Evolutionary conservation across 2,113 vertebrate species (phyloP).

Genomic region (Phalacrocorax pelagicus): DNA sequence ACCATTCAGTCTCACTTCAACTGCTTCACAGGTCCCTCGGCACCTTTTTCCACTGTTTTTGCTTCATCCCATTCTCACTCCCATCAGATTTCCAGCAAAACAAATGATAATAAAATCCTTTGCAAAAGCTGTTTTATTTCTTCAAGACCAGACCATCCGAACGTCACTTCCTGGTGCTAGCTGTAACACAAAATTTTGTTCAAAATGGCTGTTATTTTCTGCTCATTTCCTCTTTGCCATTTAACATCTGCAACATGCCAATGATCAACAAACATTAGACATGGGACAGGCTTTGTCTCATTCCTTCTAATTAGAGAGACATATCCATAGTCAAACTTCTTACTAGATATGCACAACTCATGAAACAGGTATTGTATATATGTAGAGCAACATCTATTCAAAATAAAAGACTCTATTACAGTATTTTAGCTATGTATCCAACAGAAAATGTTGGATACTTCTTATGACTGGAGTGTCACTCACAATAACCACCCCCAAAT

Average conservation of each 20-base stretch:
- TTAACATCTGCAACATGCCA: neutral
- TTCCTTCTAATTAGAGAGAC: neutral
- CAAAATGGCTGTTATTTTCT: neutral
- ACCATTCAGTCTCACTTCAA: neutral
- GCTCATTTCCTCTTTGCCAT: neutral
- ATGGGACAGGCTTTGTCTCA: neutral
- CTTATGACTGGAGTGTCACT: neutral
- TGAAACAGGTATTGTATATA: fast-evolving
- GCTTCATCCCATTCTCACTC: neutral
- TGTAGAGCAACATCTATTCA: neutral
- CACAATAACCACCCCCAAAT: neutral
- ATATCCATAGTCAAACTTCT: neutral
- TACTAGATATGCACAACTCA: neutral
- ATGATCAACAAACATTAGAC: neutral
- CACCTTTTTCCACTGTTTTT: neutral
- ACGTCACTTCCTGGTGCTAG: neutral
- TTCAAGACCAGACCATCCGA: neutral
- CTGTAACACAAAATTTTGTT: neutral
- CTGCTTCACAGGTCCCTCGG: neutral
- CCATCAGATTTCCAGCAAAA: neutral
- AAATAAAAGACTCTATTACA: neutral
- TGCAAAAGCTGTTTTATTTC: neutral
- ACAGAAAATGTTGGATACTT: neutral
- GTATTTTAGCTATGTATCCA: neutral
- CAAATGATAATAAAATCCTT: neutral